These are phyloP conservation scores for Oenanthe oenanthe DNA, from an alignment of 2,113 vertebrate species.

Conservation along the genomic window DNA sequence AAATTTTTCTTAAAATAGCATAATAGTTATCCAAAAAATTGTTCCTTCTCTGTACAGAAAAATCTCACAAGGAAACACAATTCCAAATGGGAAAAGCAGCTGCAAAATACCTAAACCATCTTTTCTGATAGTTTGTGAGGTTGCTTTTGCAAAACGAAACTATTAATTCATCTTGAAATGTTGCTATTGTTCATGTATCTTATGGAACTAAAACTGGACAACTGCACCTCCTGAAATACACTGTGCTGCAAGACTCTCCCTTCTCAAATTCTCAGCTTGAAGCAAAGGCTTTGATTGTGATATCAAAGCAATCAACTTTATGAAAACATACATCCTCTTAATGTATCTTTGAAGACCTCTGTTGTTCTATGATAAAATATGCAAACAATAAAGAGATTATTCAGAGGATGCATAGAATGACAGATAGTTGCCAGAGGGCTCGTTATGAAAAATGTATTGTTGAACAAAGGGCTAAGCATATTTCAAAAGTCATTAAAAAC, in stretches of 20 bases:
- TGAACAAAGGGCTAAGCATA: slow-evolving; percentile 87
- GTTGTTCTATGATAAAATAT: slow-evolving; percentile 86
- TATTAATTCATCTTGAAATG: neutral
- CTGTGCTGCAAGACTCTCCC: slow-evolving; percentile 11
- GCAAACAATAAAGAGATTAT: slow-evolving; percentile 85
- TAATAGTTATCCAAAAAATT: neutral
- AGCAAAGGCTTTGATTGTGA: slow-evolving; percentile 80
- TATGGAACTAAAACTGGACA: slow-evolving; percentile 32
- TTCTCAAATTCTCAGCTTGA: slow-evolving; percentile 68
- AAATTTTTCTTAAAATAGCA: slow-evolving; percentile 7
- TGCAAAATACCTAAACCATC: neutral
- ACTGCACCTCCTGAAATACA: slow-evolving; percentile 23
- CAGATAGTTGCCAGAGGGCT: slow-evolving; percentile 87
- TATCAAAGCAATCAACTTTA: slow-evolving; percentile 88
- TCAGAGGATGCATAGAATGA: slow-evolving; percentile 78
- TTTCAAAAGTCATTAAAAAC: slow-evolving; percentile 87
- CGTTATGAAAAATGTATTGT: slow-evolving; percentile 86
- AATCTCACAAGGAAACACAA: neutral
- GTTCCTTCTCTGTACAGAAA: neutral
- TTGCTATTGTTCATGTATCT: neutral
- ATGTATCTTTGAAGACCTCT: slow-evolving; percentile 87
- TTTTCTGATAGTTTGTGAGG: neutral
- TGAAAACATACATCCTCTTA: slow-evolving; percentile 89
- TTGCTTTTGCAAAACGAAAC: slow-evolving; percentile 1
- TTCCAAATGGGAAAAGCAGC: neutral